A percentile compares a stretch with the other conserved stretches of the same genome.
Evolutionary conservation across 2,888 invertebrate species (phyloP).

Genomic region (Lysandra coridon): DNA sequence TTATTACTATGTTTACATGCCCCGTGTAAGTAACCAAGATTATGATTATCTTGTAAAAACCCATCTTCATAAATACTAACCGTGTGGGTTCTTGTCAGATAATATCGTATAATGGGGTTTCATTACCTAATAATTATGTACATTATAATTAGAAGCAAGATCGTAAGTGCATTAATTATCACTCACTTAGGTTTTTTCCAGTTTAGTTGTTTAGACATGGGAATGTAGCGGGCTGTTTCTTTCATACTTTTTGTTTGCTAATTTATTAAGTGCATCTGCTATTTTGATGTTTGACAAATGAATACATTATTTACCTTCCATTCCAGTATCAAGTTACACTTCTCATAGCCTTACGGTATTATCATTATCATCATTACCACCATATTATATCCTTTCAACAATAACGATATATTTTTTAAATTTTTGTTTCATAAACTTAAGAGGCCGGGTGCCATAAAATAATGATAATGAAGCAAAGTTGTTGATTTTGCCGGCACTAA

Average conservation of each 20-base stretch:
- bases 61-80: conserved; percentile 26
- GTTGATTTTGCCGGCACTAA: too few species aligned
- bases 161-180: conserved; percentile 24
- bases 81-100: conserved; percentile 9
- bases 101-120: conserved; percentile 22
- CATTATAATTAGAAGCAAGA: conserved; percentile 22
- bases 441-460: too few species aligned
- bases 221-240: conserved; percentile 8
- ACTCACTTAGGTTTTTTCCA: conserved; percentile 25
- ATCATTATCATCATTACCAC: background rate
- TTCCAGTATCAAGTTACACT: background rate
- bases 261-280: conserved; percentile 16
- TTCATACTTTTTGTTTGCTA: conserved; percentile 6
- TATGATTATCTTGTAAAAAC: conserved; percentile 28
- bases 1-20: conserved; percentile 25
- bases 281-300: conserved; percentile 15
- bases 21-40: conserved; percentile 23
- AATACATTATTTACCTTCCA: background rate
- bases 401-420: too few species aligned
- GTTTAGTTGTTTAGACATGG: conserved; percentile 22
- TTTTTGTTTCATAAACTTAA: background rate
- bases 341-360: conserved; percentile 3
- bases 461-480: too few species aligned
- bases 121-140: conserved; percentile 26
- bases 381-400: background rate